Evolutionary conservation across 2,113 vertebrate species (phyloP).

Genomic region (Mionectes macconnelli): DNA sequence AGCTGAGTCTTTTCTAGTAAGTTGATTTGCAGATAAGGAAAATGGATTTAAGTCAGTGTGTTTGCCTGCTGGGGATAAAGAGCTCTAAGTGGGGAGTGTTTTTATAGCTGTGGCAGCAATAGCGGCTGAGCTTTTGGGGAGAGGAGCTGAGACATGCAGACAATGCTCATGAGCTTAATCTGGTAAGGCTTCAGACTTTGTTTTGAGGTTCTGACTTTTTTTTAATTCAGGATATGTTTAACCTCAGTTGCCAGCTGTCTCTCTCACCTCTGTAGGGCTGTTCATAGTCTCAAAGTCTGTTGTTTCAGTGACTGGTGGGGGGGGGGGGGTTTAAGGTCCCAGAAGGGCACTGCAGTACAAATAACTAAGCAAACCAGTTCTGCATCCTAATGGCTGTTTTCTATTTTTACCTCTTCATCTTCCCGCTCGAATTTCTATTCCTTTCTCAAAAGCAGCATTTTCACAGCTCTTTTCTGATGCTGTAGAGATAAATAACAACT

Average conservation of each 20-base stretch:
- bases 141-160: not conserved
- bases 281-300: not conserved
- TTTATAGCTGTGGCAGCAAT: rapidly evolving
- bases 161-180: rapidly evolving
- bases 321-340: not conserved
- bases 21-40: not conserved
- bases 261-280: not conserved
- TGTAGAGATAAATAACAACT: not conserved
- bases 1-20: not conserved
- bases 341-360: not conserved
- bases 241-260: not conserved
- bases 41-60: not conserved
- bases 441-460: not conserved
- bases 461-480: not conserved
- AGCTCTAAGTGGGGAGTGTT: not conserved
- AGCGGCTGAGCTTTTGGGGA: not conserved
- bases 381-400: not conserved
- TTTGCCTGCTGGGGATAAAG: rapidly evolving
- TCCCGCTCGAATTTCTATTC: not conserved
- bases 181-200: not conserved
- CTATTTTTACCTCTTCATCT: not conserved
- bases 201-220: not conserved
- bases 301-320: rapidly evolving
- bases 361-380: not conserved
- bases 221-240: not conserved